Evolutionary conservation across 1,140 invertebrate genomes (phyloP).

Genomic region (Eupristina koningsbergeri): DNA sequence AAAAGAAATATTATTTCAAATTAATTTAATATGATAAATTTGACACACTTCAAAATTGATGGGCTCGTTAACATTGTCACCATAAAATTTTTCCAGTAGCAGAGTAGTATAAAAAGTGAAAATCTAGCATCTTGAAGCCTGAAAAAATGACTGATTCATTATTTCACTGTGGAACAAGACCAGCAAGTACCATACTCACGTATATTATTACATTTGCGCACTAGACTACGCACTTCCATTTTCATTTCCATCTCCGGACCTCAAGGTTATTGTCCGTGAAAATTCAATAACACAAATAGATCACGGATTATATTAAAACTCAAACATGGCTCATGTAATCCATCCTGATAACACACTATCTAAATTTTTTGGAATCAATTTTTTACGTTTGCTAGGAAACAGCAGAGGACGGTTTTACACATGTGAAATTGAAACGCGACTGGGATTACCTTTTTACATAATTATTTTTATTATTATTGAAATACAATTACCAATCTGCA

Average conservation of each 20-base stretch:
- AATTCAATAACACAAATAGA: neutral
- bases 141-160: neutral
- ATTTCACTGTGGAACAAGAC: neutral
- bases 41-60: too few species aligned
- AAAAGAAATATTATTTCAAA: too few species aligned
- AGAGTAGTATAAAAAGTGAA: neutral
- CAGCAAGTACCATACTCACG: neutral
- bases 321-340: neutral
- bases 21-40: too few species aligned
- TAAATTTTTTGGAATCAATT: neutral
- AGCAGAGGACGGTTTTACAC: neutral
- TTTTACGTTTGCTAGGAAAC: neutral
- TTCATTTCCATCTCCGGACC: neutral
- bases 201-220: neutral
- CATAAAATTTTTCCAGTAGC: neutral
- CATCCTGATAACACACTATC: neutral
- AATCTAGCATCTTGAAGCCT: neutral
- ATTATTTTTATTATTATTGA: neutral
- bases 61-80: too few species aligned
- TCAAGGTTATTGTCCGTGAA: neutral
- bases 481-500: too few species aligned
- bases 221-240: conserved; percentile 1
- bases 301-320: conserved; percentile 6
- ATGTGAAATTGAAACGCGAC: neutral
- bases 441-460: neutral